Conservation (phyloP, 2,888 invertebrate genomes). For the Cosmopolites sordidus region DNA sequence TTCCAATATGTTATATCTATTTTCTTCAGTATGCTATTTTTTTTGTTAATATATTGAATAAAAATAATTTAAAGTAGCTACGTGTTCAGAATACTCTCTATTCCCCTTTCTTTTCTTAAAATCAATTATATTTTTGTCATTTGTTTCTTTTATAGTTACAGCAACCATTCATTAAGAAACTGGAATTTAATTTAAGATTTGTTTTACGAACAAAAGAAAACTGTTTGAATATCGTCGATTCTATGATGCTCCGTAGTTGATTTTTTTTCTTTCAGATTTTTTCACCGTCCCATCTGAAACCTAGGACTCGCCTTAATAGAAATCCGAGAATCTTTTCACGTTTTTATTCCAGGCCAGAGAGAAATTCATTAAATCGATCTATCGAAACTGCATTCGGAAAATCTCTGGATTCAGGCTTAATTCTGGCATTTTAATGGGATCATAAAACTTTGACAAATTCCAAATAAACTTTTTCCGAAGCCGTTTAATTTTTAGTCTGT, state of each 20-base stretch:
- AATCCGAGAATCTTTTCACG: slow-evolving; percentile 5
- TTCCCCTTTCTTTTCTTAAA: no score
- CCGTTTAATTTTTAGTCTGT: no score
- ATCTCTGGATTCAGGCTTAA: background rate
- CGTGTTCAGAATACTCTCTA: no score
- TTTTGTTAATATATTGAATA: no score
- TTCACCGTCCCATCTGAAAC: background rate
- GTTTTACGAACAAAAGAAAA: background rate
- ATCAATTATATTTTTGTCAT: no score
- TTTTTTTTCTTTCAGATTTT: background rate
- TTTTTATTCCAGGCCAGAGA: background rate
- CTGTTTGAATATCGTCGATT: background rate
- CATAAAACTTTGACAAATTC: no score
- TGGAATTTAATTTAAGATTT: background rate
- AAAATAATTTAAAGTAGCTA: no score
- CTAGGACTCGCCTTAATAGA: slow-evolving; percentile 4
- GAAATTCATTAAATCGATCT: slow-evolving; percentile 3
- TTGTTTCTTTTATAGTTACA: no score
- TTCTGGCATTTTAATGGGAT: background rate
- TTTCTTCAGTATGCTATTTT: no score
- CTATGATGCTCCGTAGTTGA: background rate
- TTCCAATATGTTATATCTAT: no score
- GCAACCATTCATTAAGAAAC: background rate
- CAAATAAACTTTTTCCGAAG: no score
- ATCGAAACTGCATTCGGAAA: background rate